Conservation (phyloP, 2,113 vertebrate species). For the Salvelinus namaycush region DNA sequence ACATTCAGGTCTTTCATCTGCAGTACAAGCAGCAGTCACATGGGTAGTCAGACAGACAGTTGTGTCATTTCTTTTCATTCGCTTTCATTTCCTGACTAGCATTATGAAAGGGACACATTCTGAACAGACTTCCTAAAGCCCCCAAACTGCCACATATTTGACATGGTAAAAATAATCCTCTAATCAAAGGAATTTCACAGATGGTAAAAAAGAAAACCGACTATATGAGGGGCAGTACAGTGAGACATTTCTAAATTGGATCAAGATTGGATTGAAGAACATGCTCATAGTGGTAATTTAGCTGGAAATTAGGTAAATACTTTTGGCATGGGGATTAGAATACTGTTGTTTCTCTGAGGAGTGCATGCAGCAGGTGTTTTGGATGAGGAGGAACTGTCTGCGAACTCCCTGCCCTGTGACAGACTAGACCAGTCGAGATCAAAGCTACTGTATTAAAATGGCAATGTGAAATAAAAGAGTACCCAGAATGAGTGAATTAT, state of each 20-base stretch:
- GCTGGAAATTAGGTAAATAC: slow-evolving; percentile 8
- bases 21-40: slow-evolving; percentile 50
- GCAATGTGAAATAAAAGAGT: background rate
- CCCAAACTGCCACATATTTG: slow-evolving; percentile 14
- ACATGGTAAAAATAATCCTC: slow-evolving; percentile 24
- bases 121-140: slow-evolving; percentile 30
- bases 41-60: slow-evolving; percentile 40
- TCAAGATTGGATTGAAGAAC: background rate
- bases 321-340: background rate
- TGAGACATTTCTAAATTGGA: background rate
- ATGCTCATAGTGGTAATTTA: slow-evolving; percentile 12
- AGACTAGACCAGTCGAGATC: slow-evolving; percentile 1
- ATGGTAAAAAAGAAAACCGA: slow-evolving; percentile 16
- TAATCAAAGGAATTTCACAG: slow-evolving; percentile 19
- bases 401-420: slow-evolving; percentile 7
- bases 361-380: slow-evolving; percentile 10
- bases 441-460: background rate
- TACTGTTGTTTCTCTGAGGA: slow-evolving; percentile 5
- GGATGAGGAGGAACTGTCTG: background rate
- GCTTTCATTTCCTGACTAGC: slow-evolving; percentile 49
- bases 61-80: slow-evolving; percentile 42
- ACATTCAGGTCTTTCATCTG: slow-evolving; percentile 39
- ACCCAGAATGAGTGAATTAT: no score
- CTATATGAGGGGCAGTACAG: background rate
- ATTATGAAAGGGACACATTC: slow-evolving; percentile 40